These are phyloP conservation scores for Drosophila subpulchrella DNA, from an alignment of 1,140 invertebrate genomes.

Conservation along the genomic window DNA sequence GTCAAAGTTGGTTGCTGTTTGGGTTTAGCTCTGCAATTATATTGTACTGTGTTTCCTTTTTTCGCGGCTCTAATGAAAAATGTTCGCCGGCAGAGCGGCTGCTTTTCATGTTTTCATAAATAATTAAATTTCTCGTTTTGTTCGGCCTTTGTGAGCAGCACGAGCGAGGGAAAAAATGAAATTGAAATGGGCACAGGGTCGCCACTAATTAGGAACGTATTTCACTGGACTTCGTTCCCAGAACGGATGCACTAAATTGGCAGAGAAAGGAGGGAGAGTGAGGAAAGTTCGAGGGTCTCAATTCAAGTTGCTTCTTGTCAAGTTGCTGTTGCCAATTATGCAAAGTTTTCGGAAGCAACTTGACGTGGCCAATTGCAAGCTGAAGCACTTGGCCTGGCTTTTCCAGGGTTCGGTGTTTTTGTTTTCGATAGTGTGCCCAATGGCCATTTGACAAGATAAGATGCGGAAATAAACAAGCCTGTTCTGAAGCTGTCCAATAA, in stretches of 20 bases:
- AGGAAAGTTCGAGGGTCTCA: constrained; percentile 4
- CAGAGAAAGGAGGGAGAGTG: constrained; percentile 1
- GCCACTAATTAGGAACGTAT: constrained; percentile 72
- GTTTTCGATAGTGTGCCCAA: not conserved
- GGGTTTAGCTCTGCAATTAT: constrained; percentile 65
- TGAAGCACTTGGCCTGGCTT: constrained; percentile 24
- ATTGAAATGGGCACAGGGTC: constrained; percentile 67
- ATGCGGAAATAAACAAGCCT: not conserved
- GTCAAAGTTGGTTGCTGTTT: constrained; percentile 59
- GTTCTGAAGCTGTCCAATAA: not conserved
- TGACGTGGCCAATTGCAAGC: constrained; percentile 20
- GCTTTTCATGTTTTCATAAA: constrained; percentile 77
- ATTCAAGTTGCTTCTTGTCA: constrained; percentile 52
- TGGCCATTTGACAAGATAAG: not conserved
- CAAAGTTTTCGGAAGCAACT: constrained; percentile 28
- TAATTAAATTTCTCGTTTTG: constrained; percentile 70
- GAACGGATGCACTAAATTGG: constrained; percentile 67
- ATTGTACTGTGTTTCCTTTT: constrained; percentile 64
- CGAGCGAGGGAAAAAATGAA: constrained; percentile 23
- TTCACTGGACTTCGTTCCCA: constrained; percentile 38
- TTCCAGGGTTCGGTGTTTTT: not conserved
- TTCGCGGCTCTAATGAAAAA: constrained; percentile 68
- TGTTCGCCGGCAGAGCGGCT: constrained; percentile 40
- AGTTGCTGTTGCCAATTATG: constrained; percentile 66
- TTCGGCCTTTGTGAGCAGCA: constrained; percentile 28